Evolutionary conservation across 2,797 vertebrate species (phyloP), one percentile per base, ranked within the genome.

Genomic region (Octomys mimax): DNA sequence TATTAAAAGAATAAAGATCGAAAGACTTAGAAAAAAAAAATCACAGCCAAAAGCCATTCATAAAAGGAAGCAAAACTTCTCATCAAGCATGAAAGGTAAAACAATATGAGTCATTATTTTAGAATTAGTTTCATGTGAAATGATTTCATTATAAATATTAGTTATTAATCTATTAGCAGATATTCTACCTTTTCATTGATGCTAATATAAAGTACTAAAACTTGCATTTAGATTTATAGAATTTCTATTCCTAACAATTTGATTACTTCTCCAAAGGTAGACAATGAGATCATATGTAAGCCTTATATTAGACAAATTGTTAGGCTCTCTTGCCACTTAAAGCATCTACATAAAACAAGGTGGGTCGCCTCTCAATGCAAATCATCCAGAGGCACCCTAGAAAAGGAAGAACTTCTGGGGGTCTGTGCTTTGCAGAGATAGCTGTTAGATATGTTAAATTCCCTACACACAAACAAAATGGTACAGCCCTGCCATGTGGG

Each of bases 121-220:
- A 77, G 96, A 62, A 82, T 97, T 97, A 98, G 97, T 97, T 90
- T 91, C 87, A 93, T 95, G 96, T 52, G 80, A 97, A 95, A 97
- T 98, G 96, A 87, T 92, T 91, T 94, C 64, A 97, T 92, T 88
- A 83, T 98, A 98, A 96, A 88, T 70, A 91, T 98, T 97, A 98
- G 96, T 97, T 89, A 88, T 97, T 97, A 82, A 77, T 96, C 77
- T 91, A 96, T 95, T 97, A 98, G 97, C 97, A 98, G 98, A 98
- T 86, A 98, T 98, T 98, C 98, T 98, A 98, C 98, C 98, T 98
- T 98, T 98, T 97, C 97, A 92, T 89, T 95, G 87, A 90, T 93
- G 97, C 22, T 95, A 88, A 70, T 82, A 94, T 39, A 52, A 96
- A 97, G 94, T 95, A 97, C 97, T 97, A 97, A 91, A 98, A 92